These are phyloP conservation scores for Sebastes kiyomatsui DNA, from an alignment of 2,797 vertebrate genomes.

Conservation along the genomic window DNA sequence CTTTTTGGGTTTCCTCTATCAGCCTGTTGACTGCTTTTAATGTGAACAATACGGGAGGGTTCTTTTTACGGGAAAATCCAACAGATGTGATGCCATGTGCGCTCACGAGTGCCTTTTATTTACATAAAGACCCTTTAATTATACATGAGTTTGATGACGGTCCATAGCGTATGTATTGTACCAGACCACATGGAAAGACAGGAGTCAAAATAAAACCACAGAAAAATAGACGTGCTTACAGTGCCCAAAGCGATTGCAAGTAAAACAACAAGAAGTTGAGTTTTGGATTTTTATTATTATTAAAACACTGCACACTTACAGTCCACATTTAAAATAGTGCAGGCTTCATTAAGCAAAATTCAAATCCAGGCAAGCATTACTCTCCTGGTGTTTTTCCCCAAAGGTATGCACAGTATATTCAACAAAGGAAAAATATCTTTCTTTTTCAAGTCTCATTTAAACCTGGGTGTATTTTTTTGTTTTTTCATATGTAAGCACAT, in stretches of 20 bases:
- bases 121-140: not conserved
- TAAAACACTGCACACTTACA: not conserved
- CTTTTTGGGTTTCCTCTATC: no score
- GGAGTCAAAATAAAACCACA: not conserved
- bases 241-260: not conserved
- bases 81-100: no score
- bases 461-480: not conserved
- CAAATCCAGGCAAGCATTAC: not conserved
- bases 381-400: not conserved
- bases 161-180: not conserved
- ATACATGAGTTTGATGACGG: conserved; percentile 5
- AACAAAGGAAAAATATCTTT: not conserved
- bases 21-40: no score
- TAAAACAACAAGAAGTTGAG: not conserved
- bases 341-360: conserved; percentile 3
- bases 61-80: no score
- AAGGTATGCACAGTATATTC: not conserved
- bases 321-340: not conserved
- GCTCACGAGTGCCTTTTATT: no score
- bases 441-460: not conserved
- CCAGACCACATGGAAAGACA: not conserved
- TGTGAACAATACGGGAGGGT: no score
- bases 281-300: not conserved
- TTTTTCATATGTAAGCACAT: conserved; percentile 2
- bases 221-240: not conserved